These are phyloP conservation scores for Cuniculus paca DNA, from an alignment of 2,797 vertebrate species.

Conservation along the genomic window DNA sequence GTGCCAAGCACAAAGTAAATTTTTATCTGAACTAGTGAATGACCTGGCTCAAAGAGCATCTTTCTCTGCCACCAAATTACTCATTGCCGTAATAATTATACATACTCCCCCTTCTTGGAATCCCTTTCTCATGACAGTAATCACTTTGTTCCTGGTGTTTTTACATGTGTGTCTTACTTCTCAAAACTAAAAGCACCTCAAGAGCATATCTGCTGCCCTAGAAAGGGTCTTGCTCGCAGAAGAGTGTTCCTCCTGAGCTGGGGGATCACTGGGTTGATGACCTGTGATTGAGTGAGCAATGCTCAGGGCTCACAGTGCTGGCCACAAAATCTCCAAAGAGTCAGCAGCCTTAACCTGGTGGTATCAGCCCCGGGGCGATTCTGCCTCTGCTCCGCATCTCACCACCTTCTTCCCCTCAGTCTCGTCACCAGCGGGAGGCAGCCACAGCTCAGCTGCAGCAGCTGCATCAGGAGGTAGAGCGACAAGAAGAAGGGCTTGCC, in stretches of 20 bases:
- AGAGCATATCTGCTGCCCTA: not conserved
- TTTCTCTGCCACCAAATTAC: not conserved
- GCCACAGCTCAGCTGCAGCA: constrained; percentile 86
- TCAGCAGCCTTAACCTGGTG: not conserved
- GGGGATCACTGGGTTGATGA: not conserved
- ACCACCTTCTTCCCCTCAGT: constrained; percentile 71
- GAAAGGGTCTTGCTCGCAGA: not conserved
- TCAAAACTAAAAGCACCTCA: not conserved
- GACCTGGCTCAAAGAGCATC: constrained; percentile 3
- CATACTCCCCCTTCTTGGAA: not conserved
- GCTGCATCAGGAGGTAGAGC: constrained; percentile 82
- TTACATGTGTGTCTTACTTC: not conserved
- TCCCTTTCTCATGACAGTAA: not conserved
- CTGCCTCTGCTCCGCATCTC: not conserved
- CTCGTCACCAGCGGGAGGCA: constrained; percentile 71
- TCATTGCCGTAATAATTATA: not conserved
- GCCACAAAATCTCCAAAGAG: not conserved
- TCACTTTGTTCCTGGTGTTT: constrained; percentile 34
- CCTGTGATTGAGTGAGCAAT: not conserved
- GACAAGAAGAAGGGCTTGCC: constrained; percentile 74
- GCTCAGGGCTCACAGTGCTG: not conserved
- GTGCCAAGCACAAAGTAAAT: not conserved
- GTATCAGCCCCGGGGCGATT: not conserved
- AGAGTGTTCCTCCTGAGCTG: not conserved
- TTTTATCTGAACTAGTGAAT: constrained; percentile 34